Evolutionary conservation across 2,797 vertebrate genomes (phyloP).

Genomic region (Podarcis siculus): DNA sequence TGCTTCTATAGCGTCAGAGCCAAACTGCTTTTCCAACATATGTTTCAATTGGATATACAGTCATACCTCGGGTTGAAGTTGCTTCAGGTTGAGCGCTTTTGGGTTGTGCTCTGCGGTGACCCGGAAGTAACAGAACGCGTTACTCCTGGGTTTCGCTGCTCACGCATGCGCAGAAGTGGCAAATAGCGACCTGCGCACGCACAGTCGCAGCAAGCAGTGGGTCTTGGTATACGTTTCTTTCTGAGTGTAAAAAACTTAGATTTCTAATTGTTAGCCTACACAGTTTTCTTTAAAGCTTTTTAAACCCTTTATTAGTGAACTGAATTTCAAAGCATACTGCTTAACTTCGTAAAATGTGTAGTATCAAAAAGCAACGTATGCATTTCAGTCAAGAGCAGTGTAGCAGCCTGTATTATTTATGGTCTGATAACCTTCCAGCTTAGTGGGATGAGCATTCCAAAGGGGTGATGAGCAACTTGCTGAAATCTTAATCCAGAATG

Average conservation of each 20-base stretch:
- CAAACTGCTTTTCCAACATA: no score
- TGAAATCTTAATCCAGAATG: constrained; percentile 36
- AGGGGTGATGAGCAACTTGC: constrained; percentile 31
- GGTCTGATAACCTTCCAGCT: not conserved
- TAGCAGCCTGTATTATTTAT: not conserved
- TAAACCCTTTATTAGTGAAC: not conserved
- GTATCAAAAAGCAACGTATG: not conserved
- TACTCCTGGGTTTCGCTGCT: no score
- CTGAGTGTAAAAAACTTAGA: not conserved
- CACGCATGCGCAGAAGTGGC: no score
- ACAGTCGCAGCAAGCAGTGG: not conserved
- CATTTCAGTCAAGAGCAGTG: not conserved
- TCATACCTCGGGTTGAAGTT: no score
- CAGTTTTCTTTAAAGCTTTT: not conserved
- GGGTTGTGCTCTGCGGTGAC: no score
- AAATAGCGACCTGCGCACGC: no score
- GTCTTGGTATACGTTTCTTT: not conserved
- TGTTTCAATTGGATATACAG: no score
- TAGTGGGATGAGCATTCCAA: constrained; percentile 37
- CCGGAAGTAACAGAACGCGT: no score
- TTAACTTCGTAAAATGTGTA: not conserved
- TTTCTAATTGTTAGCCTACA: not conserved
- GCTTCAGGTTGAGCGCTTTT: no score
- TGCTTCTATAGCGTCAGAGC: no score
- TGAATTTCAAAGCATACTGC: not conserved